Base-by-base conservation (phyloP, 92 coral and sea anemone species). In the Diadumene lineata region DNA sequence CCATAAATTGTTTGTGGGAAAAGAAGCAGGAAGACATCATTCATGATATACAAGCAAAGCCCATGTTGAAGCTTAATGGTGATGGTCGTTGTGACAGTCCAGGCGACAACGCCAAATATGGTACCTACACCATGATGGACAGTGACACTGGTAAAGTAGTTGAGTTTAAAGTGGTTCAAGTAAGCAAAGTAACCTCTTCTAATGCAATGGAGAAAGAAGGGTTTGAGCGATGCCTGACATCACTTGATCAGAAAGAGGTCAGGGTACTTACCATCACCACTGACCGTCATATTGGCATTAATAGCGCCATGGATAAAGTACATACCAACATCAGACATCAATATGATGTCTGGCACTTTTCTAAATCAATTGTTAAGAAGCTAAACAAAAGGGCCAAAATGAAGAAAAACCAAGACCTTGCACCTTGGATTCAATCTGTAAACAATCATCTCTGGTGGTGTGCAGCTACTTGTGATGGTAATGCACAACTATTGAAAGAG, bases 61-160 rank as follows among this genome's bases (percentile, higher is more conserved):
- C 56, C 18, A 33, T 57, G 43, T 82, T 85, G 2, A 74, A 56
- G 68, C 71, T 88, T 21, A 85, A 69, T 77, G 90, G 93, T 27
- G 93, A 85, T 88, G 89, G 85, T 22, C 30, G 85, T 60, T 81
- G 92, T 74, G 88, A 83, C 73, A 83, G 88, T 38, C 92, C 85
- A 27, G 89, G 93, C 43, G 87, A 89, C 76, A 81, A 64, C 70
- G 87, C 93, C 67, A 88, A 79, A 31, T 86, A 82, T 63, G 79
- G 91, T 19, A 87, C 87, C 0, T 86, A 86, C 74, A 87, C 91
- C 7, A 53, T 74, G 38, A 84, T 88, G 93, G 74, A 76, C 74
- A 74, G 48, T 34, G 65, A 73, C 63, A 46, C 83, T 29, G 84
- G 84, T 23, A 80, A 88, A 38, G 63, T 84, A 8, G 69, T 56